Evolutionary conservation across 2,888 invertebrate species (phyloP), one percentile per base, ranked within the genome.

Genomic region (Ormyrus rosae): DNA sequence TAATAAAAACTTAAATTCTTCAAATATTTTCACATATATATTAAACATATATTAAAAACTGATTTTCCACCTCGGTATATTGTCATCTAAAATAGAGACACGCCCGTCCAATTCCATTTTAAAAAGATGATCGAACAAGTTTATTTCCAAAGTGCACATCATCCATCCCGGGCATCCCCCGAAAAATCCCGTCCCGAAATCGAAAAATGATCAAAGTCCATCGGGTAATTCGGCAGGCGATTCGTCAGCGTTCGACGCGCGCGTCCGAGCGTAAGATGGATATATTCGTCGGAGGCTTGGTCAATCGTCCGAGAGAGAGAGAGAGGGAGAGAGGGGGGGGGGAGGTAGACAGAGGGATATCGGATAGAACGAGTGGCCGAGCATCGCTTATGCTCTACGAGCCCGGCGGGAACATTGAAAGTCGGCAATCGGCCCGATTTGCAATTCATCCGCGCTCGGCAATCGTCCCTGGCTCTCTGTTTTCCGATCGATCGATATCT

Each of bases 371-470:
- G 34, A 34, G 34, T 34, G 34, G 34, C 34, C 34, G 34, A 34
- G 34, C 46, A 51, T 34, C 34, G 34, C 34, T 34, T 34, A 34
- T 34, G 34, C 34, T 34, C 34, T 34, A 56, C 34, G 11, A 50
- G 68, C 51, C 9, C 13, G 13, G 34, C 6, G 60, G 63, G 55
- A 48, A 19, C 55, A 46, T 46, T 55, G 64, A 58, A 60, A 70
- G 56, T 48, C 63, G 60, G 71, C 64, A 67, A 67, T 74, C 67
- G 69, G 13, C 2, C 9, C 64, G 56, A 77, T 78, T 78, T 72
- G 67, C 67, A 51, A 78, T 71, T 77, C 77, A 77, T 64, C 51
- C 65, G 58, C 8, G 58, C 34, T 34, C 34, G 34, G 34, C 3
- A 50, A 51, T 60, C 51, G 50, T 74, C 7, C 56, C 51, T 0